Base-by-base conservation (phyloP, 2,113 vertebrate genomes). In the Myrmecobius fasciatus region DNA sequence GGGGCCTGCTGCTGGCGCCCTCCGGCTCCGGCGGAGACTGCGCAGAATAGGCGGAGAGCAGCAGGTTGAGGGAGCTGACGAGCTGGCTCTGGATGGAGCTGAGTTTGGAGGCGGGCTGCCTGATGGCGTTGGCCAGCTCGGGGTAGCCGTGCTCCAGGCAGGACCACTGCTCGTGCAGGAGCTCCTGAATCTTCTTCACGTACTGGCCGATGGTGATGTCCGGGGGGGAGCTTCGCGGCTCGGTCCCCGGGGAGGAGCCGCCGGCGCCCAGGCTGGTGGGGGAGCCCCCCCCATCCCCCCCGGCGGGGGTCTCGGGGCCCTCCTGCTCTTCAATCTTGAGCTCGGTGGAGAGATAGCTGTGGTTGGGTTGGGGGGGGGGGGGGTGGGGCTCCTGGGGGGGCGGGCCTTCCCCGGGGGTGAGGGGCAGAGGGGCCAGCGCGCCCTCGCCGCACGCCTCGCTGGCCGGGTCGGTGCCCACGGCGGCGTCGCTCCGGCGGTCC, bases 51-150 rank as follows among this genome's bases (percentile, higher is more conserved):
- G 99, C 99, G 2, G 99, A 99, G 75, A 99, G 99, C 97, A 99
- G 98, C 36, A 99, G 99, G 97, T 99, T 99, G 93, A 99, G 99
- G 92, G 99, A 99, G 97, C 99, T 99, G 96, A 99, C 99, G 93
- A 99, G 98, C 90, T 99, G 99, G 98, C 98, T 99, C 98, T 99
- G 99, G 96, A 99, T 99, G 92, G 99, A 99, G 98, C 99, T 99
- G 98, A 99, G 99, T 98, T 99, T 99, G 94, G 99, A 99, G 53
- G 99, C 99, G 0, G 99, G 98, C 93, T 99, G 99, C 89, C 98
- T 98, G 75, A 98, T 98, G 47, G 98, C 99, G 1, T 98, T 99
- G 83, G 99, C 98, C 89, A 99, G 98, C 97, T 99, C 99, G 0
- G 99, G 99, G 95, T 99, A 98, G 48, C 99, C 98, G 0, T 99